A percentile compares a stretch with the other conserved stretches of the same genome.
These are phyloP conservation scores for Enteromius mattozi DNA, from an alignment of 2,797 vertebrate species.

Conservation along the genomic window DNA sequence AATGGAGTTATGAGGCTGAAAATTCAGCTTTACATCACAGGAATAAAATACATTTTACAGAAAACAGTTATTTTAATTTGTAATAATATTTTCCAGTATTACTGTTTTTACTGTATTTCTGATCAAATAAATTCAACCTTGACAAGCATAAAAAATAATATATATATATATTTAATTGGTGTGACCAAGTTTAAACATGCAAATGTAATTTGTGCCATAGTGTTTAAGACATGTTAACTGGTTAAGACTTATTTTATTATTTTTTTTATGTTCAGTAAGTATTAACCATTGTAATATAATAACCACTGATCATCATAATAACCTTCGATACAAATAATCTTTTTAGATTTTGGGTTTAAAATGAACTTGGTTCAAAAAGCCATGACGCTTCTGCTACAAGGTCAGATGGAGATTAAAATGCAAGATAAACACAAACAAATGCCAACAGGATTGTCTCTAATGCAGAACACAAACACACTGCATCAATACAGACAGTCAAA, in stretches of 20 bases:
- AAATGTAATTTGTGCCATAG: not conserved
- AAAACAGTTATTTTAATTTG: too few species aligned
- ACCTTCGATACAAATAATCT: not conserved
- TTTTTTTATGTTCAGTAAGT: not conserved
- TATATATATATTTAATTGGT: too few species aligned
- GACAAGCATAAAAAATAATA: too few species aligned
- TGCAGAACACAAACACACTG: conserved; percentile 22
- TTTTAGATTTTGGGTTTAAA: not conserved
- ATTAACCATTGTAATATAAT: too few species aligned
- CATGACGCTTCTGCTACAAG: not conserved
- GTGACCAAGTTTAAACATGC: too few species aligned
- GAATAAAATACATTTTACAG: not conserved
- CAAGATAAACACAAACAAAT: not conserved
- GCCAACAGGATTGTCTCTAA: not conserved
- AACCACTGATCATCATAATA: too few species aligned
- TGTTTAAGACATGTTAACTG: not conserved
- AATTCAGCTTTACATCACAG: not conserved
- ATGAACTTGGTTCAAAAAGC: not conserved
- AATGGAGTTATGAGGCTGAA: too few species aligned
- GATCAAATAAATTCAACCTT: too few species aligned
- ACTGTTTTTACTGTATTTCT: too few species aligned
- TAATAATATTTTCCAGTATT: too few species aligned
- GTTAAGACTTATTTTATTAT: too few species aligned
- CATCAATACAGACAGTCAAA: conserved; percentile 30
- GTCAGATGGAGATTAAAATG: conserved; percentile 1